Evolutionary conservation across 2,113 vertebrate species (phyloP).

Genomic region (Hypanus sabinus): DNA sequence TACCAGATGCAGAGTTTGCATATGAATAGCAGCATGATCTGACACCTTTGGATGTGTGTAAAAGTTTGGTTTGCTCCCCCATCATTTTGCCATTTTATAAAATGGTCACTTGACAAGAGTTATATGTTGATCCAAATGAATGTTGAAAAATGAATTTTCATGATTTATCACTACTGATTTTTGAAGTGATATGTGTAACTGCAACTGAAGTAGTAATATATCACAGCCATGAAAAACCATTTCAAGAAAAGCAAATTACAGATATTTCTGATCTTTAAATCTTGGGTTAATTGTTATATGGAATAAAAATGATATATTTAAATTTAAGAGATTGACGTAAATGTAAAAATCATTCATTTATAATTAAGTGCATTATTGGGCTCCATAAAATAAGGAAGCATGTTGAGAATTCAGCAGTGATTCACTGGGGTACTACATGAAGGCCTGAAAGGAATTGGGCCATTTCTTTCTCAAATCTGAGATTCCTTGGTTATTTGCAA

Average conservation of each 20-base stretch:
- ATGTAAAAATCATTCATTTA: too few species aligned
- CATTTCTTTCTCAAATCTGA: not conserved
- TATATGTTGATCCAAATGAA: not conserved
- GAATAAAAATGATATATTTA: too few species aligned
- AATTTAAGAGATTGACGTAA: too few species aligned
- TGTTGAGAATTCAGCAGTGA: not conserved
- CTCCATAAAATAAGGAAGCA: not conserved
- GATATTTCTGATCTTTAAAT: not conserved
- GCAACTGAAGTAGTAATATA: not conserved
- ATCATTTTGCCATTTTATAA: not conserved
- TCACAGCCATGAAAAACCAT: not conserved
- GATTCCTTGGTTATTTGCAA: not conserved
- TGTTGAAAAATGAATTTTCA: not conserved
- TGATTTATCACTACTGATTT: not conserved
- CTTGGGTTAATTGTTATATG: not conserved
- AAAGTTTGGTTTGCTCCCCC: too few species aligned
- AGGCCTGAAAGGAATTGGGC: not conserved
- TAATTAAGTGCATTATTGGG: not conserved
- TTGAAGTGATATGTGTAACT: not conserved
- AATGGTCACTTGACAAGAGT: not conserved
- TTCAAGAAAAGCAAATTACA: not conserved
- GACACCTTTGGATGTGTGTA: not conserved
- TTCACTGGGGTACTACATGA: not conserved
- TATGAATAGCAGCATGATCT: not conserved
- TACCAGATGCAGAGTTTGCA: not conserved